A percentile compares a stretch with the other conserved stretches of the same genome.
These are phyloP conservation scores for Dipodomys stephensi DNA, from an alignment of 2,113 vertebrate genomes.

Conservation along the genomic window DNA sequence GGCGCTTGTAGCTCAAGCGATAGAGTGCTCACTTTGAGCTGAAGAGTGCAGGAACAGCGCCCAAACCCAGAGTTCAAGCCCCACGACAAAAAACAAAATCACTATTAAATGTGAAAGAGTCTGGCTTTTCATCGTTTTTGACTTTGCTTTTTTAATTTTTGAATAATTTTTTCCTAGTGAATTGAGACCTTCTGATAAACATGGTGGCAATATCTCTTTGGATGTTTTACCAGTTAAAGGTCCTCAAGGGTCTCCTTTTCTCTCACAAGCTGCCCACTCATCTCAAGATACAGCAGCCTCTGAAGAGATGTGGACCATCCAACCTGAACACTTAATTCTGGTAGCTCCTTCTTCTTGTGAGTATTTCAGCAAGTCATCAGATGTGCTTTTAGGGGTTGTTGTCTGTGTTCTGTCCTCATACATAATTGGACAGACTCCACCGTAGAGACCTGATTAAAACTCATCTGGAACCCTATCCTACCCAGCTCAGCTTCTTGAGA, in stretches of 20 bases:
- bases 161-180: conserved; percentile 79
- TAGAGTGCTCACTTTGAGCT: too few relatives aligned
- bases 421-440: neutral
- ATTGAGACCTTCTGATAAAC: conserved; percentile 78
- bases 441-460: neutral
- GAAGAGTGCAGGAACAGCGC: too few relatives aligned
- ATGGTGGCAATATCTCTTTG: conserved; percentile 88
- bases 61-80: neutral
- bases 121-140: conserved; percentile 26
- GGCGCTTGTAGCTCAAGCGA: too few relatives aligned
- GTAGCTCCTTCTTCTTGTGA: conserved; percentile 91
- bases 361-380: conserved; percentile 63
- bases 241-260: conserved; percentile 89
- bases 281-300: conserved; percentile 77
- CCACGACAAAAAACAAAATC: too few relatives aligned
- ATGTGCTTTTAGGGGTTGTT: neutral
- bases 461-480: neutral
- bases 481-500: neutral
- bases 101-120: neutral
- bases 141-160: conserved; percentile 42
- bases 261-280: conserved; percentile 79
- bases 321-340: conserved; percentile 91
- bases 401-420: neutral
- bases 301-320: conserved; percentile 89
- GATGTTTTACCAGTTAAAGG: conserved; percentile 97